Evolutionary conservation across 2,113 vertebrate species (phyloP).

Genomic region (Gambusia holbrooki): DNA sequence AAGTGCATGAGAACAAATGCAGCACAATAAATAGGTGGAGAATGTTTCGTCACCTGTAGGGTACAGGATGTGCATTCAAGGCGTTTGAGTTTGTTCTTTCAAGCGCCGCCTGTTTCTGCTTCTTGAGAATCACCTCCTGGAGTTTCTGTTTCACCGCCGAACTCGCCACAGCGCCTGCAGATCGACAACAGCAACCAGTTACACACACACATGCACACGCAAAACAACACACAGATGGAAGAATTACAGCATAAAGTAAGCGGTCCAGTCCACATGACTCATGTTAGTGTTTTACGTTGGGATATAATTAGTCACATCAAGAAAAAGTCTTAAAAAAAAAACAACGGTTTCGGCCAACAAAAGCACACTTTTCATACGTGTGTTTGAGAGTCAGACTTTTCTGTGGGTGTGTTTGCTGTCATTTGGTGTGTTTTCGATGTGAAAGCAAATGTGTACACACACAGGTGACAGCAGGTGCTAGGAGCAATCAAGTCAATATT

Average conservation of each 20-base stretch:
- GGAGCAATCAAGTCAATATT: slow-evolving; percentile 73
- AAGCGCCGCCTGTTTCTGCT: slow-evolving; percentile 88
- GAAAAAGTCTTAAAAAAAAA: neutral
- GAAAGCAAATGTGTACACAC: slow-evolving; percentile 22
- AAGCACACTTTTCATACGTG: too few species aligned
- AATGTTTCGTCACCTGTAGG: slow-evolving; percentile 83
- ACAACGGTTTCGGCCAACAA: too few species aligned
- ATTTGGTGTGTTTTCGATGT: neutral
- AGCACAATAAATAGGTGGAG: neutral
- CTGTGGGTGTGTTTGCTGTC: slow-evolving; percentile 5
- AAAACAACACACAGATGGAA: neutral
- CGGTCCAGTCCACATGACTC: neutral
- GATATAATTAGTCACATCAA: neutral
- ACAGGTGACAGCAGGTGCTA: slow-evolving; percentile 59
- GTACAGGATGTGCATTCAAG: slow-evolving; percentile 70
- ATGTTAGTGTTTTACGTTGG: neutral
- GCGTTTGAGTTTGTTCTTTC: slow-evolving; percentile 86
- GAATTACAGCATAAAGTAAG: neutral
- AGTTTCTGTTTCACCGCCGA: slow-evolving; percentile 91
- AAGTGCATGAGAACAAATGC: neutral
- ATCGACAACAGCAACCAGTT: slow-evolving; percentile 23
- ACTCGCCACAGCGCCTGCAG: slow-evolving; percentile 89
- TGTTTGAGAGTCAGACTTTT: neutral
- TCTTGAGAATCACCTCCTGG: slow-evolving; percentile 91
- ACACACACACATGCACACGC: neutral